phyloP scores from a whole-genome alignment of 2,113 vertebrate species.

The Chauna torquata region DNA sequence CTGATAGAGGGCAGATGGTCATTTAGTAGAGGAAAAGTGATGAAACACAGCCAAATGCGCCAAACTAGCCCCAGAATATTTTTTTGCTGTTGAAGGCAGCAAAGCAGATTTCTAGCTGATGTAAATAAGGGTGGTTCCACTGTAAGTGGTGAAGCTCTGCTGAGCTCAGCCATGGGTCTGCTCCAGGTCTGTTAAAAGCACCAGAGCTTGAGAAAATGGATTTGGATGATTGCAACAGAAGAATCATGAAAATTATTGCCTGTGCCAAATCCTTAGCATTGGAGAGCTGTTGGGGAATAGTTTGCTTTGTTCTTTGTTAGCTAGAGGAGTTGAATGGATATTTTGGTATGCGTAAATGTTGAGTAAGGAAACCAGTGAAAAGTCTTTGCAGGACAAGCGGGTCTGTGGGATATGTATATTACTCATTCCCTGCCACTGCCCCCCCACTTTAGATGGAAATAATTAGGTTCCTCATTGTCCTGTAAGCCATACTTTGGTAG shows the following conservation, averaged over 20 bases:
- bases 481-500: background rate
- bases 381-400: background rate
- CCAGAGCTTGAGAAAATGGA: background rate
- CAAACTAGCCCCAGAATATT: fast-evolving
- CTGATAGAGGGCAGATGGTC: conserved; percentile 17
- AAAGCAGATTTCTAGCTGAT: background rate
- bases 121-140: background rate
- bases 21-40: background rate
- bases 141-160: background rate
- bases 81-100: background rate
- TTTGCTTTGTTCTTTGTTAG: background rate
- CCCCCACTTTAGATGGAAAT: background rate
- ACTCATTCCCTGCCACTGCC: background rate
- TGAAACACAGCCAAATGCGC: background rate
- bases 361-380: background rate
- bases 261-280: background rate
- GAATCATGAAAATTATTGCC: background rate
- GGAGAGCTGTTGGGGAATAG: background rate
- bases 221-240: background rate
- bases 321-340: background rate
- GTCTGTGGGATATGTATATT: fast-evolving
- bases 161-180: background rate
- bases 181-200: background rate
- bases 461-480: background rate
- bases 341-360: background rate